These are phyloP conservation scores for Stegodyphus dumicola DNA, from an alignment of 1,140 invertebrate species.

Conservation along the genomic window DNA sequence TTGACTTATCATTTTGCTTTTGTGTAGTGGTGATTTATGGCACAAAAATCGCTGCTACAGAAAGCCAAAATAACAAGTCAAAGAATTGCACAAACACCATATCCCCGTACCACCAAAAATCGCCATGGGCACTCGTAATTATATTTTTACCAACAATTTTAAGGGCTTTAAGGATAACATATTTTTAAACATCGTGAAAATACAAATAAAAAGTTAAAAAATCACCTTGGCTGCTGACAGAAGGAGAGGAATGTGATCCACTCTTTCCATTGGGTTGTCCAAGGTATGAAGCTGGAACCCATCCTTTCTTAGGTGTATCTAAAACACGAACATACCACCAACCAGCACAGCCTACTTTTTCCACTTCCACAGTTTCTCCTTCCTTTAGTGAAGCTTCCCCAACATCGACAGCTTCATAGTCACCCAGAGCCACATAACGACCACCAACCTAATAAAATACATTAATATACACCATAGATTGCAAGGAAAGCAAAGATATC, in stretches of 20 bases:
- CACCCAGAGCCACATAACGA: constrained; percentile 83
- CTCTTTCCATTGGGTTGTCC: constrained; percentile 70
- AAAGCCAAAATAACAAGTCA: too few relatives aligned
- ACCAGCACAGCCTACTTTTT: constrained; percentile 92
- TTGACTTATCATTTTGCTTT: too few relatives aligned
- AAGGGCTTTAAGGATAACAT: too few relatives aligned
- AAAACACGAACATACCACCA: constrained; percentile 92
- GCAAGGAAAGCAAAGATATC: too few relatives aligned
- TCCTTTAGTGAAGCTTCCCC: constrained; percentile 89
- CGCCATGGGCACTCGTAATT: too few relatives aligned
- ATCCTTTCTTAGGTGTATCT: constrained; percentile 78
- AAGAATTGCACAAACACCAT: too few relatives aligned
- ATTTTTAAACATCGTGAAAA: too few relatives aligned
- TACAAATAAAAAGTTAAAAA: background rate
- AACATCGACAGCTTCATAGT: constrained; percentile 88
- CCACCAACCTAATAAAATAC: constrained; percentile 58
- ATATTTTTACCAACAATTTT: too few relatives aligned
- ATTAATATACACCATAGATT: background rate
- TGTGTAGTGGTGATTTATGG: too few relatives aligned
- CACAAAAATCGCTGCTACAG: too few relatives aligned
- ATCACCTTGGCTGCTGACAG: constrained; percentile 70
- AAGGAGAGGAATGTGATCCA: constrained; percentile 67
- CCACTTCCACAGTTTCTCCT: constrained; percentile 79
- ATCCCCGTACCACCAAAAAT: too few relatives aligned
- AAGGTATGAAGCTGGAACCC: constrained; percentile 93